A percentile compares a stretch with the other conserved stretches of the same genome.
Evolutionary conservation across 2,113 vertebrate species (phyloP).

Genomic region (Dasyurus viverrinus): DNA sequence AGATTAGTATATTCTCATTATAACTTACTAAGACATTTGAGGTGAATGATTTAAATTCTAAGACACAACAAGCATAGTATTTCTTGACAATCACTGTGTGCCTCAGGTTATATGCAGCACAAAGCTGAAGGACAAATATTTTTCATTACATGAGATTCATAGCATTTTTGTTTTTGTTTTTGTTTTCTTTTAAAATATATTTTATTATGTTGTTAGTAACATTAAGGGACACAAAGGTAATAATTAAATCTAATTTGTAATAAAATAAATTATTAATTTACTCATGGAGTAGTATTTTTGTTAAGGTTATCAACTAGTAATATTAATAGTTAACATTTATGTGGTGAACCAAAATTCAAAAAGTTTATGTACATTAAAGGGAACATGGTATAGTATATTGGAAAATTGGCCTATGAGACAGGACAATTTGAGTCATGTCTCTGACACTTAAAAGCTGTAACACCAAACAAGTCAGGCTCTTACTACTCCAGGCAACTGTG

Average conservation of each 20-base stretch:
- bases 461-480: neutral
- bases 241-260: neutral
- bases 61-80: neutral
- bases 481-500: neutral
- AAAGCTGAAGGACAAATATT: neutral
- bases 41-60: constrained; percentile 32
- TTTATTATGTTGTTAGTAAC: neutral
- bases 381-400: neutral
- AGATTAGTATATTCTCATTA: constrained; percentile 47
- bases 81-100: constrained; percentile 21
- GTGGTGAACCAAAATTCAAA: neutral
- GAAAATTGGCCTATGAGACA: neutral
- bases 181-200: neutral
- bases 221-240: neutral
- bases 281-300: neutral
- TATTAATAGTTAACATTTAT: neutral
- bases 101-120: neutral
- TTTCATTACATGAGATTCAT: constrained; percentile 13
- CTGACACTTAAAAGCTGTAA: neutral
- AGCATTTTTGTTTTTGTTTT: neutral
- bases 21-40: constrained; percentile 6
- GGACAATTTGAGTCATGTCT: neutral
- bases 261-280: neutral
- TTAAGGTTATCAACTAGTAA: neutral
- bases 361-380: neutral